phyloP scores from a whole-genome alignment of 2,113 vertebrate genomes.

The Labeo catla region DNA sequence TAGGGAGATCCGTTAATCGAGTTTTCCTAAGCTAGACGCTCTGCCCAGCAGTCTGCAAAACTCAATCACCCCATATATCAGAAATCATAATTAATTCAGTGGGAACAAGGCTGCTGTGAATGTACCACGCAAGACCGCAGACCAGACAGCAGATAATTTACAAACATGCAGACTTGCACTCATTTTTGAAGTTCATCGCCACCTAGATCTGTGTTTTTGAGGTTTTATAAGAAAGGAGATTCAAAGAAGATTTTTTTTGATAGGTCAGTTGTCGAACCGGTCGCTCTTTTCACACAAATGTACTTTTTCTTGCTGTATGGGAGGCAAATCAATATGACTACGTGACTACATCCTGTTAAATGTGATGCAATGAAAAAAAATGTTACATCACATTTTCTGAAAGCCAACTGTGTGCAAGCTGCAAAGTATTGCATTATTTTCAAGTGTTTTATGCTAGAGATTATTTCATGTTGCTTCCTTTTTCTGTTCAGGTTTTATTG shows the following conservation, averaged over 20 bases:
- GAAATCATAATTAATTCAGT: slow-evolving; percentile 5
- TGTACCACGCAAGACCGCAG: neutral
- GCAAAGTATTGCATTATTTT: neutral
- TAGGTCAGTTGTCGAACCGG: too few species aligned
- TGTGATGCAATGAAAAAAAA: neutral
- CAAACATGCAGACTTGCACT: neutral
- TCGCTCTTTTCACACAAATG: too few species aligned
- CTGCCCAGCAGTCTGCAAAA: neutral
- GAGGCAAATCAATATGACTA: neutral
- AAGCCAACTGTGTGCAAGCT: neutral
- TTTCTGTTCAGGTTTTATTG: neutral
- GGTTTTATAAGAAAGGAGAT: neutral
- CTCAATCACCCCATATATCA: neutral
- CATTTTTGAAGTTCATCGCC: neutral
- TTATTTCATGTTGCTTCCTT: neutral
- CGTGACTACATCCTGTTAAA: neutral
- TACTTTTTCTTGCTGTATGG: neutral
- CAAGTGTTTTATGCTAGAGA: neutral
- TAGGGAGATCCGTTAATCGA: slow-evolving; percentile 12
- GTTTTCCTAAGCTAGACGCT: neutral
- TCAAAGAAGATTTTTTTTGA: too few species aligned
- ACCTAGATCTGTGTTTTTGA: neutral
- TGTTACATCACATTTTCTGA: neutral
- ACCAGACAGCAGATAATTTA: neutral
- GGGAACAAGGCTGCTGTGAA: neutral